phyloP scores from a whole-genome alignment of 1,140 invertebrate genomes.

The Drosophila jambulina region DNA sequence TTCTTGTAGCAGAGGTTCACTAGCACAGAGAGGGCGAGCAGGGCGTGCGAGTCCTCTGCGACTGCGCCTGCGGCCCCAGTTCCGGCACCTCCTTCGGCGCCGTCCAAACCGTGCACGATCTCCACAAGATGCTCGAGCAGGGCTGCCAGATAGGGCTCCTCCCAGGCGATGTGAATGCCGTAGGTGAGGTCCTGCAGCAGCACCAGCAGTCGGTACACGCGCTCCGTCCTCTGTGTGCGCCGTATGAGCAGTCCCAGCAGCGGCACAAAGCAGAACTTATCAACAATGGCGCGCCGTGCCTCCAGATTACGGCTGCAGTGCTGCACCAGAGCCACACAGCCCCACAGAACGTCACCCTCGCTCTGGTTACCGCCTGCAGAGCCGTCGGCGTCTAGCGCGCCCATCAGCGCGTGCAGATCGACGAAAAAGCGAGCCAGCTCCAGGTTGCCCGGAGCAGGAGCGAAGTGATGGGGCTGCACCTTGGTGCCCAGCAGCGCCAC shows the following conservation, averaged over 20 bases:
- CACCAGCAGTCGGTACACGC: conserved; percentile 85
- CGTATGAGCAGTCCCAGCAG: conserved; percentile 86
- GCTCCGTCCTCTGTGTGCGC: conserved; percentile 70
- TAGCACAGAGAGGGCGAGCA: conserved; percentile 86
- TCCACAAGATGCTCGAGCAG: conserved; percentile 86
- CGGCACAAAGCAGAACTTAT: conserved; percentile 87
- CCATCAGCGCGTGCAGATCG: conserved; percentile 81
- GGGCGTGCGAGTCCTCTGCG: conserved; percentile 82
- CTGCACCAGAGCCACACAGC: conserved; percentile 86
- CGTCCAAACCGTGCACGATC: conserved; percentile 56
- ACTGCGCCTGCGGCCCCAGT: conserved; percentile 6
- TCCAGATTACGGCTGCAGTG: conserved; percentile 85
- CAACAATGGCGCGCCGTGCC: conserved; percentile 86
- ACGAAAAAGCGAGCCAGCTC: conserved; percentile 76
- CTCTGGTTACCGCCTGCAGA: conserved; percentile 1
- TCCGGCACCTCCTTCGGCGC: conserved; percentile 5
- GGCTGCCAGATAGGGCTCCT: conserved; percentile 86
- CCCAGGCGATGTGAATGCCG: conserved; percentile 87
- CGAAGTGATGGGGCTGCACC: conserved; percentile 65
- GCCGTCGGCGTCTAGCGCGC: conserved; percentile 65
- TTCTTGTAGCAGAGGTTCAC: conserved; percentile 88
- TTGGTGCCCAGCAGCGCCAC: conserved; percentile 71
- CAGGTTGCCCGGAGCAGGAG: conserved; percentile 52
- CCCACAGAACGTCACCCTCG: conserved; percentile 84
- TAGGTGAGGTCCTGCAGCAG: conserved; percentile 87